Evolutionary conservation across 2,888 invertebrate species (phyloP), one percentile per base, ranked within the genome.

Genomic region (Phortica okadai): DNA sequence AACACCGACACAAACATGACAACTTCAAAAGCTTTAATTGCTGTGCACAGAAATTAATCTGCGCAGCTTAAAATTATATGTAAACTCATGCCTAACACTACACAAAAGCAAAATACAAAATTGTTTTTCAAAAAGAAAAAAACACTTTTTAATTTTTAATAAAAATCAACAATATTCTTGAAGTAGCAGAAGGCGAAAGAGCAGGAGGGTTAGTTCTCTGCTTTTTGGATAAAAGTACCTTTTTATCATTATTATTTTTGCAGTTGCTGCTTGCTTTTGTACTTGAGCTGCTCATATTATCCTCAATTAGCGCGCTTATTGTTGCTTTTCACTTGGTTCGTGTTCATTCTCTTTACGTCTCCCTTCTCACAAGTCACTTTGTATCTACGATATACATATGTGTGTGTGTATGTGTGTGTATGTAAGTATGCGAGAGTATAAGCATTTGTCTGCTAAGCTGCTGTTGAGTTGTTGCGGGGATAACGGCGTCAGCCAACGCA

Each of bases 271-370:
- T 16, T 59, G 21, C 62, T 62, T 25, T 62, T 56, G n/a, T 25
- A 7, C 62, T 73, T 33, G 14, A 73, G 42, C 8, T 64, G 76
- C 66, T 58, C 76, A 73, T 59, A 67, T 76, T 73, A 75, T 62
- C 67, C 76, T 66, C 85, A 86, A 88, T 86, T 81, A 85, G 85
- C 84, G 80, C 87, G 82, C 87, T 85, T 88, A 88, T 86, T 86
- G 87, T 74, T 72, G 54, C 50, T 50, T 14, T 50, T 14, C 14
- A 11, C 50, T 6, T 50, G 2, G 6, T 6, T 50, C 50, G 0
- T 50, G 2, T 50, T 50, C 10, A 50, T 14, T 50, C 50, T 11
- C 50, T 5, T 1, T 50, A 11, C 10, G 1, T 50, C 50, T 33
- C 33, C 3, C 33, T 33, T 33, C 3, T 33, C 33, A 33, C 4